Conservation (phyloP, 2,888 invertebrate genomes). For the Phyllotreta striolata region DNA sequence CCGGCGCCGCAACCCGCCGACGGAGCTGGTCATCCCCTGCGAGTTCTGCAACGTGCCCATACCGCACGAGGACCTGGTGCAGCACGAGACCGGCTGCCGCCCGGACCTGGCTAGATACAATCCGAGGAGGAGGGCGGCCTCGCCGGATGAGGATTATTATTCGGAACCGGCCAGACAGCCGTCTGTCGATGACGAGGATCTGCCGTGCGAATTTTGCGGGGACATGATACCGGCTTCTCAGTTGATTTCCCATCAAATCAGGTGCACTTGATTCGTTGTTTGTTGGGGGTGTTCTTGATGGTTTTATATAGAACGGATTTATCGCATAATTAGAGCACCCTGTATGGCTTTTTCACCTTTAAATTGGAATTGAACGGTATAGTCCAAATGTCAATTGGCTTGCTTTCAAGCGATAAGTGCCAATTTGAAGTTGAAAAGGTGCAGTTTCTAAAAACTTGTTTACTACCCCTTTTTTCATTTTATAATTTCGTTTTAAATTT, state of each 20-base stretch:
- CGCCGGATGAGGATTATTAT: conserved; percentile 48
- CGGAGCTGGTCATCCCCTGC: conserved; percentile 63
- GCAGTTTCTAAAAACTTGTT: too few species aligned
- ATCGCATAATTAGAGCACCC: too few species aligned
- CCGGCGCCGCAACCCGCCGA: conserved; percentile 62
- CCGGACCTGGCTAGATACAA: conserved; percentile 59
- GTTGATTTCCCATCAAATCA: conserved; percentile 66
- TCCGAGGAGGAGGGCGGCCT: conserved; percentile 50
- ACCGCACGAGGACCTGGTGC: conserved; percentile 63
- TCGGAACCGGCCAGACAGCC: conserved; percentile 45
- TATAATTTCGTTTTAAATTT: too few species aligned
- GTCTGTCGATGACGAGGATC: conserved; percentile 59
- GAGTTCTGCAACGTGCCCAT: conserved; percentile 66
- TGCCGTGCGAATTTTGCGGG: conserved; percentile 71
- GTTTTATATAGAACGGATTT: too few species aligned
- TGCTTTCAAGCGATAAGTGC: too few species aligned
- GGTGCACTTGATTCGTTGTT: conserved; percentile 52
- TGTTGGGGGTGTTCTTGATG: too few species aligned
- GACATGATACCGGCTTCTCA: conserved; percentile 63
- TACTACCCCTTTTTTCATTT: too few species aligned
- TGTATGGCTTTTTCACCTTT: too few species aligned
- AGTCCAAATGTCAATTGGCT: too few species aligned
- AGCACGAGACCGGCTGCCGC: conserved; percentile 63
- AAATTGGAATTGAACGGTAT: too few species aligned
- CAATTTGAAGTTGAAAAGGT: too few species aligned